Base-by-base conservation (phyloP, 1,140 invertebrate genomes). In the Zelostemma sp. region DNA sequence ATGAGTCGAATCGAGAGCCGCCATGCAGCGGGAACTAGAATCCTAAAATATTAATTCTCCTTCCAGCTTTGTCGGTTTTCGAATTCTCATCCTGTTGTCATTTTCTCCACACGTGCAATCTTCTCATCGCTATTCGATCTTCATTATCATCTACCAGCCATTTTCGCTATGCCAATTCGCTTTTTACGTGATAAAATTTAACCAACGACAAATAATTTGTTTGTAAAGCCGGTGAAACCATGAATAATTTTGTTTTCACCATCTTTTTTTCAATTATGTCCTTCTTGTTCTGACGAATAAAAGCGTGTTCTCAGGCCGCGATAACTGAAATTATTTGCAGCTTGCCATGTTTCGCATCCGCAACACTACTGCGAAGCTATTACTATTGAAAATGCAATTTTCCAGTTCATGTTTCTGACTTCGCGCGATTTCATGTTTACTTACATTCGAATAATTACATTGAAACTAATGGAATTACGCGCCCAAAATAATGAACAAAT, bases 11-110 rank as follows among this genome's bases (percentile, higher is more conserved):
- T 79, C 69, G 72, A 59, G 71, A 67, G 50, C 53, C 68, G 41
- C n/a, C n/a, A n/a, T n/a, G 56, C 70, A 63, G 56, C 64, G 71
- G 21, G 6, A 9, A 35, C 66, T 69, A 68, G 63, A 76, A 79
- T 76, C 69, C 68, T 80, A 75, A 80, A 80, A 80, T 80, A 80
- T 80, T 79, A 80, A 80, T 73, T 75, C 68, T 51, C 67, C 73
- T 73, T 55, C 53, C 67, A 49, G 46, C 65, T 66, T 11, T 50
- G 43, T 17, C 45, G 53, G n/a, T 35, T 35, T 35, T 35, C 33
- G 8, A 35, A 35, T 35, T 35, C n/a, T 9, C 33, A 35, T 6
- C 6, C 33, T n/a, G 1, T 35, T n/a, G 33, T 35, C 33, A 11
- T 35, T 6, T n/a, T 35, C 33, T n/a, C n/a, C 11, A n/a, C 6